Conservation (phyloP, 2,797 vertebrate genomes). For the Phataginus tetradactyla region DNA sequence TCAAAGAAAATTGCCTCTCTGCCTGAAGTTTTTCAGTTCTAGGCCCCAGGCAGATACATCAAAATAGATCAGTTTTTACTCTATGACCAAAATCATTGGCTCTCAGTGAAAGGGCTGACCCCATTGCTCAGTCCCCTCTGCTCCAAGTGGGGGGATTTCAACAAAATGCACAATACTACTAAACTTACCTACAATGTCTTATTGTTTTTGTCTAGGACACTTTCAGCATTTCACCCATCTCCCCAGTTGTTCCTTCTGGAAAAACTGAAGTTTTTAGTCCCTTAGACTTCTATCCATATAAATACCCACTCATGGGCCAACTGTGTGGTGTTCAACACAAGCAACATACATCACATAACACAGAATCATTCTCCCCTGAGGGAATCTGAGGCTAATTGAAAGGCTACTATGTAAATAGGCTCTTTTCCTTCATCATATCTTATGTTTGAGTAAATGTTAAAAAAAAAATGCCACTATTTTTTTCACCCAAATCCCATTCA, state of each 20-base stretch:
- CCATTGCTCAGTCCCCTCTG: background rate
- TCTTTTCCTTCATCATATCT: constrained; percentile 30
- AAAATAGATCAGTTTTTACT: constrained; percentile 52
- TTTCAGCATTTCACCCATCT: background rate
- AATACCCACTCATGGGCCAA: background rate
- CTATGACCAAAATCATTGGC: background rate
- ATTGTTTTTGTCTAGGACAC: background rate
- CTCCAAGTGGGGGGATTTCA: constrained; percentile 26
- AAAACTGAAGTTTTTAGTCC: background rate
- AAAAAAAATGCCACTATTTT: constrained; percentile 7
- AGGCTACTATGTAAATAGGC: background rate
- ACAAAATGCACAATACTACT: background rate
- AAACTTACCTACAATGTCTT: constrained; percentile 45
- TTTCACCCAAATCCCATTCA: constrained; percentile 3
- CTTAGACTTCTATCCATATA: constrained; percentile 16
- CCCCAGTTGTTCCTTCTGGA: background rate
- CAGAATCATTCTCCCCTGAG: background rate
- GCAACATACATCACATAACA: background rate
- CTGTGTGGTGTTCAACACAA: background rate
- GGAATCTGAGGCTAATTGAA: constrained; percentile 59
- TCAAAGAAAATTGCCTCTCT: constrained; percentile 59
- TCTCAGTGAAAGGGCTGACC: background rate
- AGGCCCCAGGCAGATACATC: background rate
- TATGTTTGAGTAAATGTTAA: constrained; percentile 41
- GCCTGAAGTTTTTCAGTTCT: constrained; percentile 54